A percentile compares a stretch with the other conserved stretches of the same genome.
phyloP scores from a whole-genome alignment of 2,113 vertebrate genomes.

The Ciconia maguari region DNA sequence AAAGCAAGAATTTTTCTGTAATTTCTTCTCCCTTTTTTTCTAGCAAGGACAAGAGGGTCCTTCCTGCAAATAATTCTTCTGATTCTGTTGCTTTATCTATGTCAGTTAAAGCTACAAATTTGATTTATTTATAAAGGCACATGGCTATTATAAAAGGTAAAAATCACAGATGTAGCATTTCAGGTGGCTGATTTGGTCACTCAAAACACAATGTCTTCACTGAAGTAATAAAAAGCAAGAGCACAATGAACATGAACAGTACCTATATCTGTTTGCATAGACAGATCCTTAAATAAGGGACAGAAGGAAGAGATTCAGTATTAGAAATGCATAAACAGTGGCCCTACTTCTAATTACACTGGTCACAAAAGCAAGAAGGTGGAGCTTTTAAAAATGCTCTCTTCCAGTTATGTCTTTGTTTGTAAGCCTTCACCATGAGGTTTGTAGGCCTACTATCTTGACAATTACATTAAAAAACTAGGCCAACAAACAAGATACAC shows the following conservation, averaged over 20 bases:
- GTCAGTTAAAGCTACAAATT: background rate
- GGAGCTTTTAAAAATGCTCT: background rate
- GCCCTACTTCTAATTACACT: background rate
- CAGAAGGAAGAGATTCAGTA: background rate
- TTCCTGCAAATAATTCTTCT: background rate
- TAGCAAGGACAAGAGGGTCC: background rate
- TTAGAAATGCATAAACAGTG: background rate
- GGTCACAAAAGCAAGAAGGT: background rate
- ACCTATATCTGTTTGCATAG: background rate
- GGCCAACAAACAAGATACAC: accelerated
- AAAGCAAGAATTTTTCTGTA: background rate
- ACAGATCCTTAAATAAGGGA: background rate
- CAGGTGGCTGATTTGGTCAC: background rate
- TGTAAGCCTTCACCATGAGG: background rate
- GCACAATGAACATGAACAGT: background rate
- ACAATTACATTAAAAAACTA: background rate
- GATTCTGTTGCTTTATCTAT: background rate
- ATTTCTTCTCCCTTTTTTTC: background rate
- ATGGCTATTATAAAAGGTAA: background rate
- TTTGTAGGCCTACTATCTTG: background rate
- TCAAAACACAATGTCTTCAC: background rate
- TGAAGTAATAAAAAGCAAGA: background rate
- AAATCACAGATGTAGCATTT: background rate
- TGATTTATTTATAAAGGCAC: background rate
- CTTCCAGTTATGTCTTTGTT: background rate